A percentile compares a stretch with the other conserved stretches of the same genome.
Evolutionary conservation across 2,888 invertebrate genomes (phyloP).

Genomic region (Bembecia ichneumoniformis): DNA sequence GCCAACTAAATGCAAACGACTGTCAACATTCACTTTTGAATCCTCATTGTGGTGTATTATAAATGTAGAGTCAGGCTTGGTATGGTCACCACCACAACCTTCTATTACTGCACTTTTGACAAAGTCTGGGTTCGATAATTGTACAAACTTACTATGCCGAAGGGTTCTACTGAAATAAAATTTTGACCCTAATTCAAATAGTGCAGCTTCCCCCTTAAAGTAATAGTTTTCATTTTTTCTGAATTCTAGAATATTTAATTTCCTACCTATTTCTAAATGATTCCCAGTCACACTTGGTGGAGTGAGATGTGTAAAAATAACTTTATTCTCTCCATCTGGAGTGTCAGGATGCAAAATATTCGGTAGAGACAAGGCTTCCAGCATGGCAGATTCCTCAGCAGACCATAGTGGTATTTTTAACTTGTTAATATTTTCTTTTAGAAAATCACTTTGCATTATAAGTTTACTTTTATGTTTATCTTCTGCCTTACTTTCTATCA

Average conservation of each 20-base stretch:
- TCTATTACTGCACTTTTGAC: conserved; percentile 81
- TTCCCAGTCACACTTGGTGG: conserved; percentile 41
- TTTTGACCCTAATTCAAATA: conserved; percentile 77
- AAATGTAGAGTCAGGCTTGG: conserved; percentile 69
- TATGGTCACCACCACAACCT: conserved; percentile 76
- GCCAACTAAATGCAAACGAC: conserved; percentile 81
- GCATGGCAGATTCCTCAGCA: conserved; percentile 79
- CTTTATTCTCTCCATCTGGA: conserved; percentile 51
- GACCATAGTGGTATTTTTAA: conserved; percentile 77
- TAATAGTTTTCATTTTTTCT: conserved; percentile 74
- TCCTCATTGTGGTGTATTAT: conserved; percentile 73
- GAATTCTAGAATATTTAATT: conserved; percentile 70
- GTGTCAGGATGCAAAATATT: conserved; percentile 78
- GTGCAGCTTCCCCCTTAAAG: conserved; percentile 77
- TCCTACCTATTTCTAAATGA: conserved; percentile 72
- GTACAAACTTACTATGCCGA: conserved; percentile 66
- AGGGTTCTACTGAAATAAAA: conserved; percentile 61
- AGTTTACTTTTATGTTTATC: conserved; percentile 60
- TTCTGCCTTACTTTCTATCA: conserved; percentile 44
- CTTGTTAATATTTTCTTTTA: conserved; percentile 76
- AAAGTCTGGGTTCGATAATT: conserved; percentile 85
- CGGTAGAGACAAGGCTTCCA: conserved; percentile 77
- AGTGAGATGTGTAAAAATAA: conserved; percentile 31
- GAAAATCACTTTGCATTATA: conserved; percentile 64
- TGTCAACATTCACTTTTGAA: conserved; percentile 63